These are phyloP conservation scores for Sogatella furcifera DNA, from an alignment of 1,140 invertebrate species.

Conservation along the genomic window DNA sequence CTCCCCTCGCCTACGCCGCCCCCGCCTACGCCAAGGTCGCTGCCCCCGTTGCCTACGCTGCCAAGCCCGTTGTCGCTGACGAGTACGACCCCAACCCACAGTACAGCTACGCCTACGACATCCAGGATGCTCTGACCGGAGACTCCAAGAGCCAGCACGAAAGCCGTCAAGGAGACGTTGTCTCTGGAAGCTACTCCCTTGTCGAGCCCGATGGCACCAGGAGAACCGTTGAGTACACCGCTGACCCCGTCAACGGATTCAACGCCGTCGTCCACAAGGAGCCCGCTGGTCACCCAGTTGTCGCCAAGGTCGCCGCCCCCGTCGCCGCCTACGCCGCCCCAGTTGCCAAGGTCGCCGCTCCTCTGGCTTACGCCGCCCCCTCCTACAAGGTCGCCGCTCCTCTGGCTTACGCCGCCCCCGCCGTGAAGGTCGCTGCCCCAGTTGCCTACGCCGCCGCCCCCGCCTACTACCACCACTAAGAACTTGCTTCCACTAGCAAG, in stretches of 20 bases:
- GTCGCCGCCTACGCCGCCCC: slow-evolving; percentile 20
- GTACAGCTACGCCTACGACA: slow-evolving; percentile 40
- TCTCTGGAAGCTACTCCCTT: slow-evolving; percentile 52
- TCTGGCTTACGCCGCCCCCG: slow-evolving; percentile 1
- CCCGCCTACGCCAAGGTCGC: not conserved
- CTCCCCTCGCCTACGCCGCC: not conserved
- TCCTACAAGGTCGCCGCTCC: slow-evolving; percentile 5
- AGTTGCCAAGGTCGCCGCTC: slow-evolving; percentile 15
- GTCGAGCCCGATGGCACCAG: slow-evolving; percentile 28
- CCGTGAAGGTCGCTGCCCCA: slow-evolving; percentile 5
- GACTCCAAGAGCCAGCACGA: slow-evolving; percentile 56
- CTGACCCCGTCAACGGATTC: slow-evolving; percentile 19
- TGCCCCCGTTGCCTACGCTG: not conserved
- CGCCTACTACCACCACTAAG: slow-evolving; percentile 34
- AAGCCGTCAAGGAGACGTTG: slow-evolving; percentile 50
- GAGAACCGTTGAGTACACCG: slow-evolving; percentile 24
- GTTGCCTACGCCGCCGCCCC: slow-evolving; percentile 17
- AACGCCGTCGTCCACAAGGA: slow-evolving; percentile 10
- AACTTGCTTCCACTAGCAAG: slow-evolving; percentile 7
- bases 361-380: slow-evolving; percentile 13
- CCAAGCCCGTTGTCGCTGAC: slow-evolving; percentile 5
- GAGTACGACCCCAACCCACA: slow-evolving; percentile 31
- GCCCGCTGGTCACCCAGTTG: slow-evolving; percentile 7
- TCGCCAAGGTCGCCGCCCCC: slow-evolving; percentile 11
- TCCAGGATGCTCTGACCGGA: slow-evolving; percentile 42